A percentile compares a stretch with the other conserved stretches of the same genome.
Conservation (phyloP, 2,113 vertebrate species). For the Upupa epops region DNA sequence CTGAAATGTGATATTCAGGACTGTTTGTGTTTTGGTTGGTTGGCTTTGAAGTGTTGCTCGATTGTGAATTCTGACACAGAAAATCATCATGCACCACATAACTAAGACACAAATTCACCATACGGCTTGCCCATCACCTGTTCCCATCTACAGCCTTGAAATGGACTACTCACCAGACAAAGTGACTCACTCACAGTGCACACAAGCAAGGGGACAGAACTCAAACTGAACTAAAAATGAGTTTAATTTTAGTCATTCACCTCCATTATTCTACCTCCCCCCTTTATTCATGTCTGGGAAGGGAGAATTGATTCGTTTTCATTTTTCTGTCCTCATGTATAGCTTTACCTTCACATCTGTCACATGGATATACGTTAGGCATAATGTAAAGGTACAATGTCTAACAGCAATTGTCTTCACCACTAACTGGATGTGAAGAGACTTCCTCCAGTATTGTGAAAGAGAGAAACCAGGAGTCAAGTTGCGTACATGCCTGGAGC, state of each 20-base stretch:
- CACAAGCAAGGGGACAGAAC: not conserved
- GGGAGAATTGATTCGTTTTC: not conserved
- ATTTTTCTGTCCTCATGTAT: not conserved
- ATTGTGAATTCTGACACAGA: not conserved
- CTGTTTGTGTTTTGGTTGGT: not conserved
- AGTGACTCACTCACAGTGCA: accelerated
- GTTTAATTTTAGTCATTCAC: not conserved
- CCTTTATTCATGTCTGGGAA: not conserved
- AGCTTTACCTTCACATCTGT: not conserved
- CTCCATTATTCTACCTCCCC: not conserved
- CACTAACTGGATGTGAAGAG: not conserved
- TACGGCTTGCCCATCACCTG: not conserved
- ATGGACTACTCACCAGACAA: not conserved
- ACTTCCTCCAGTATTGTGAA: not conserved
- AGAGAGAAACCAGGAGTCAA: not conserved
- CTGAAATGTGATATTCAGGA: not conserved
- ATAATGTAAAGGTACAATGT: not conserved
- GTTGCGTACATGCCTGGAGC: not conserved
- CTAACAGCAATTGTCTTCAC: not conserved
- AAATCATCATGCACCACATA: not conserved
- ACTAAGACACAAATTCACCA: not conserved
- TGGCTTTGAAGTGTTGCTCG: not conserved
- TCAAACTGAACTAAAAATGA: not conserved
- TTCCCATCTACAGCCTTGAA: not conserved
- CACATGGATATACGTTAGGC: not conserved